Evolutionary conservation across 1,140 invertebrate genomes (phyloP).

Genomic region (Anastrepha ludens): DNA sequence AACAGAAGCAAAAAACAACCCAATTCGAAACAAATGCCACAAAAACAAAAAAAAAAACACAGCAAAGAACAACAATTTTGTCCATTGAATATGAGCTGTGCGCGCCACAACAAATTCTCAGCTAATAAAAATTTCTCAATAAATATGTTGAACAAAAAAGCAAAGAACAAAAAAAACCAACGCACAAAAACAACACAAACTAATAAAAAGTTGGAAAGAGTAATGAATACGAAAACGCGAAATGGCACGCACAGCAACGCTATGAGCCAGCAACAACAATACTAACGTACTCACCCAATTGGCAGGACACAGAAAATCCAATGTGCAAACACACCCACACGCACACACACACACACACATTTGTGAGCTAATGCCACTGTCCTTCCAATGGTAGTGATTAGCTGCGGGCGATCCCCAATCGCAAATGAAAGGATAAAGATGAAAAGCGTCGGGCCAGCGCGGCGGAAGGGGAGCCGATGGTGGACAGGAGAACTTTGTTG

Average conservation of each 20-base stretch:
- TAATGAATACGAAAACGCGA: no score
- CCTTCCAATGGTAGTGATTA: slow-evolving; percentile 14
- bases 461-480: neutral
- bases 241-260: neutral
- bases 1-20: no score
- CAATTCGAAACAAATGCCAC: no score
- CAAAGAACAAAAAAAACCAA: neutral
- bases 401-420: neutral
- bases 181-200: neutral
- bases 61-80: no score
- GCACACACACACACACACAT: neutral
- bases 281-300: neutral
- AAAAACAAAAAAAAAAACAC: no score
- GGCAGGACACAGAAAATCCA: neutral
- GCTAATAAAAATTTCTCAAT: no score
- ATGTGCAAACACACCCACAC: neutral
- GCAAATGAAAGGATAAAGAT: slow-evolving; percentile 4
- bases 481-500: neutral
- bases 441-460: neutral
- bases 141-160: slow-evolving; percentile 17
- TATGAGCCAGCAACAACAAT: neutral
- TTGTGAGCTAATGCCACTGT: neutral
- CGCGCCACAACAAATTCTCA: no score
- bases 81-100: no score
- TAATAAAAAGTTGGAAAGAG: neutral